phyloP scores from a whole-genome alignment of 2,888 invertebrate genomes.

The Eremobia ochroleuca region DNA sequence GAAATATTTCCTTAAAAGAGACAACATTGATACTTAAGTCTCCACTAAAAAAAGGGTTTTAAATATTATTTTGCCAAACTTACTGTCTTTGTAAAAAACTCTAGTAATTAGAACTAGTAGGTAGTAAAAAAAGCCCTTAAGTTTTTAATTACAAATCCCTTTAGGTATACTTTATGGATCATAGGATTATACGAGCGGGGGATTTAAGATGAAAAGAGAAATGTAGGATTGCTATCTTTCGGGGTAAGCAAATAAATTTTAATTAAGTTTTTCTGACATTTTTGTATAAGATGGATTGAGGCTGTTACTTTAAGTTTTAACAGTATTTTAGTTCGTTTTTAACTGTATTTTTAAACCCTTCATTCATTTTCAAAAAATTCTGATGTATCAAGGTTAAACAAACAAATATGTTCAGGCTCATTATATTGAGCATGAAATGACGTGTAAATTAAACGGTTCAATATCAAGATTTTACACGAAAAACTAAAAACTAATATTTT shows the following conservation, averaged over 20 bases:
- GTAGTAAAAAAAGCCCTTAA: constrained; percentile 25
- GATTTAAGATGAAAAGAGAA: constrained; percentile 45
- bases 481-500: background rate
- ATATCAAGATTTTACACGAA: background rate
- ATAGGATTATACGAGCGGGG: constrained; percentile 39
- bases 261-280: constrained; percentile 34
- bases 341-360: background rate
- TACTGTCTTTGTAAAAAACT: constrained; percentile 32
- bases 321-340: background rate
- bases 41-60: constrained; percentile 9
- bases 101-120: constrained; percentile 32
- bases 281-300: constrained; percentile 10
- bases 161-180: constrained; percentile 43
- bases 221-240: constrained; percentile 28
- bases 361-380: background rate
- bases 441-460: background rate
- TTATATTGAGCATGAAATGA: background rate
- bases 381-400: background rate
- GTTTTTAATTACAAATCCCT: constrained; percentile 53
- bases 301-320: background rate
- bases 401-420: background rate
- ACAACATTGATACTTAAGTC: constrained; percentile 16
- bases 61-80: constrained; percentile 25
- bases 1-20: background rate
- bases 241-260: constrained; percentile 39